Base-by-base conservation (phyloP, 2,797 vertebrate species). In the Thunnus albacares region DNA sequence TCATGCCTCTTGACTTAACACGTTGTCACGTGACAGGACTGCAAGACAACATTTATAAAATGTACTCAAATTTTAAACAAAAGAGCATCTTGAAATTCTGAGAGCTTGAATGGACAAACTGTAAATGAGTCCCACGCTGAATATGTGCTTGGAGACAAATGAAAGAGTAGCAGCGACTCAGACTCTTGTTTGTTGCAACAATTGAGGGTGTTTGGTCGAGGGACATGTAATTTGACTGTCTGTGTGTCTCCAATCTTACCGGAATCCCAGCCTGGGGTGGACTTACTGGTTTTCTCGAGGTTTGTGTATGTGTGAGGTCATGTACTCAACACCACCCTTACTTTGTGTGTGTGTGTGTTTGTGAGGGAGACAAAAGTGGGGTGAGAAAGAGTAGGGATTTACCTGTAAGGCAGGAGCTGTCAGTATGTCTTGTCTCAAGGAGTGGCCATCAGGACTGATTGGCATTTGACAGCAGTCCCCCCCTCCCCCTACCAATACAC, bases 201-300 rank as follows among this genome's bases (percentile, higher is more conserved):
- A 77, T 87, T 84, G 71, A 71, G 64, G 65, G 80, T 87, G 84
- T 89, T 84, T 72, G 45, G 41, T 61, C 62, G 65, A 68, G 64
- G 68, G 81, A 82, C 60, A 6, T 90, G 77, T 89, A 88, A 91
- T 93, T 91, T 91, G 52, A 74, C 72, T 84, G 88, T 91, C 77
- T 91, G 77, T 81, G 57, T 78, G 87, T 85, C 88, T 88, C 85
- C 84, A 87, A 70, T 85, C 64, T 87, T 68, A 82, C 82, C 53
- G 60, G 81, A 90, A 86, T 75, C 61, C 57, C 53, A 51, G 51
- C 82, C 61, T 74, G 52, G 61, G 77, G 77, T 90, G 82, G 88
- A 91, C 79, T 82, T 79, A 80, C 88, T 89, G 84, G 84, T 91
- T 90, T 86, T 88, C 79, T 84, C 71, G 30, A 5, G 58, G 56